Evolutionary conservation across 92 coral and sea anemone genomes (phyloP).

Genomic region (Porites cylindrica): DNA sequence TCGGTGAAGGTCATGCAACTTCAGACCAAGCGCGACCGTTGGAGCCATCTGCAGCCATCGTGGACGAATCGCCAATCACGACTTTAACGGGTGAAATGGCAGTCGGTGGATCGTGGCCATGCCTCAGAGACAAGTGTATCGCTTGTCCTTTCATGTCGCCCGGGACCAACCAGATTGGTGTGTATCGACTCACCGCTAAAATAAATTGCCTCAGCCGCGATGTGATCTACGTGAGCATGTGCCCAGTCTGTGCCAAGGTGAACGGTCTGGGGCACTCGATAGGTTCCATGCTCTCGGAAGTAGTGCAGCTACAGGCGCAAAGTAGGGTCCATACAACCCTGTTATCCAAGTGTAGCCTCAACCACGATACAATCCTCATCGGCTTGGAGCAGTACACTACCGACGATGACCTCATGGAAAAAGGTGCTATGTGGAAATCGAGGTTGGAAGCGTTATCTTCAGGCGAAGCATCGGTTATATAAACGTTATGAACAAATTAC

Average conservation of each 20-base stretch:
- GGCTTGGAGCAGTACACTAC: no score
- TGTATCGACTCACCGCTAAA: neutral
- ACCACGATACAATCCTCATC: no score
- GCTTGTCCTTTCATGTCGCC: conserved; percentile 3
- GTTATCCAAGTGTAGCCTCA: no score
- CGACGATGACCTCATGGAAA: no score
- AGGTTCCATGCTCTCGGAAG: neutral
- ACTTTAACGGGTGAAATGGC: no score
- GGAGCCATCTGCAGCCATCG: neutral
- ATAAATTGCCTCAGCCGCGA: neutral
- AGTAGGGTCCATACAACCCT: no score
- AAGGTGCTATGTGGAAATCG: no score
- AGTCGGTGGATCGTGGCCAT: neutral
- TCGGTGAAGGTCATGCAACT: no score
- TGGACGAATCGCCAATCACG: neutral
- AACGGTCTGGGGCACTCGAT: neutral
- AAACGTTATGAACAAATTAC: no score
- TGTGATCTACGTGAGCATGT: neutral
- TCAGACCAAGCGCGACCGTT: neutral
- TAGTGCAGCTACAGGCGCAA: no score
- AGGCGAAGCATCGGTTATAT: no score
- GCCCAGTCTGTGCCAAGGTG: neutral
- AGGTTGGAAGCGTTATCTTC: no score
- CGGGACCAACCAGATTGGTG: neutral
- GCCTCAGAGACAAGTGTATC: neutral